A percentile compares a stretch with the other conserved stretches of the same genome.
Evolutionary conservation across 2,113 vertebrate species (phyloP).

Genomic region (Halcyon senegalensis): DNA sequence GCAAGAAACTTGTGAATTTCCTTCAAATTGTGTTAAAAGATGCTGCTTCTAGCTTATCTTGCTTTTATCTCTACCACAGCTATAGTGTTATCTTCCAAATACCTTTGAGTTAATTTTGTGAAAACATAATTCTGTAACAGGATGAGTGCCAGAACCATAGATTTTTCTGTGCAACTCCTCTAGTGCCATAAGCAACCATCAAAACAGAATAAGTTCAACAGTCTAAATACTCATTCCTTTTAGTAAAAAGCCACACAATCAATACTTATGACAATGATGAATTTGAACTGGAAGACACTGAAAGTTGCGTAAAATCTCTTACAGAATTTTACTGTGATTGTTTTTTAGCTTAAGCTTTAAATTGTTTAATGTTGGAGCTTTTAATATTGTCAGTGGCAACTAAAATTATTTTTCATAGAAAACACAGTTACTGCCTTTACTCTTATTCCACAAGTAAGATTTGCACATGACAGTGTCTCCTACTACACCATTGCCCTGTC

Average conservation of each 20-base stretch:
- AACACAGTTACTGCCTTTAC: not conserved
- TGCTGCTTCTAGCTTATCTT: not conserved
- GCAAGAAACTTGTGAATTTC: not conserved
- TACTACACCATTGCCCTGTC: not conserved
- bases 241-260: not conserved
- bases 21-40: not conserved
- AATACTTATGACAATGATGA: not conserved
- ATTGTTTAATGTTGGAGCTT: not conserved
- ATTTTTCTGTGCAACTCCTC: not conserved
- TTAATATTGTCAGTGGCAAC: not conserved
- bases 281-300: not conserved
- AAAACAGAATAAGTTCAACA: not conserved
- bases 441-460: not conserved
- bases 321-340: too few relatives aligned
- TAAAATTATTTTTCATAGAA: not conserved
- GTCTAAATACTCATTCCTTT: not conserved
- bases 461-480: not conserved
- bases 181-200: not conserved
- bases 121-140: not conserved
- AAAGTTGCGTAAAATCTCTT: not conserved
- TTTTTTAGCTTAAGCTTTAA: not conserved
- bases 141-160: not conserved
- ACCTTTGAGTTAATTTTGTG: not conserved
- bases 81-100: not conserved
- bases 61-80: not conserved